Conservation (phyloP, 2,113 vertebrate species). For the Prolemur simus region DNA sequence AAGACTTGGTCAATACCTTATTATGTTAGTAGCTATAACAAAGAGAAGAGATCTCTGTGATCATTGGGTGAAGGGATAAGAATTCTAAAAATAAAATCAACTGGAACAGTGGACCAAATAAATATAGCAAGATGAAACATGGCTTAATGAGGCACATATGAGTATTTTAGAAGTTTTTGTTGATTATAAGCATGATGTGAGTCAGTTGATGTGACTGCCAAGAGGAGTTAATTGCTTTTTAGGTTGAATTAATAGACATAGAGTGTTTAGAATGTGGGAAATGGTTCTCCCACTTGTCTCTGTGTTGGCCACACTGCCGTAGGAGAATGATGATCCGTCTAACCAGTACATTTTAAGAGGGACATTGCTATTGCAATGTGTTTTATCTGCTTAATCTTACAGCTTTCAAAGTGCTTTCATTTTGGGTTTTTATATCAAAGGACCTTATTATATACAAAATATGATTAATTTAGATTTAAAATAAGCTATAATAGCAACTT, state of each 20-base stretch:
- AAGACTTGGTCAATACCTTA: background rate
- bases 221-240: conserved; percentile 54
- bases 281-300: background rate
- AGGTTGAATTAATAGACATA: background rate
- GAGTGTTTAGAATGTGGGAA: background rate
- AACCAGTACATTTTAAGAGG: background rate
- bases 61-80: background rate
- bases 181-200: conserved; percentile 39
- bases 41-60: background rate
- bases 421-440: background rate
- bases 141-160: background rate
- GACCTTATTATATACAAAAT: background rate
- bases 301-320: background rate
- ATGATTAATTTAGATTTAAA: background rate
- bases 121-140: background rate
- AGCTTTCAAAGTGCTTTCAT: background rate
- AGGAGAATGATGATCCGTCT: background rate
- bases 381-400: background rate
- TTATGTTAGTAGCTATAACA: background rate
- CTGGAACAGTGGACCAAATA: background rate
- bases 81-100: background rate
- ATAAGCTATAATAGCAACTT: background rate
- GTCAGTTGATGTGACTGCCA: conserved; percentile 41
- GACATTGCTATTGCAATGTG: background rate
- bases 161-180: conserved; percentile 49